A percentile compares a stretch with the other conserved stretches of the same genome.
Conservation (phyloP, 2,888 invertebrate species). For the Operophtera brumata region DNA sequence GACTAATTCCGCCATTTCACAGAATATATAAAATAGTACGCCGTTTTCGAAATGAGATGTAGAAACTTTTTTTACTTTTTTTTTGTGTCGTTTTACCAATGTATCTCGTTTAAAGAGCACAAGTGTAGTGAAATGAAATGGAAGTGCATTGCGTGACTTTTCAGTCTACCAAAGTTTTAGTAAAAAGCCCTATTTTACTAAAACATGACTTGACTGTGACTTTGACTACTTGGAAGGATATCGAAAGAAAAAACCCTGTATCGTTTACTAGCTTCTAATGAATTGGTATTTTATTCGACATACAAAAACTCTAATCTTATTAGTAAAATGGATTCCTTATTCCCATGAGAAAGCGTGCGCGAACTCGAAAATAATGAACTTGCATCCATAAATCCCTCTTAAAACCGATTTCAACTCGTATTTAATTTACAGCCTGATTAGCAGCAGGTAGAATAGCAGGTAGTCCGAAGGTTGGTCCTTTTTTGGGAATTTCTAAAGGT, state of each 20-base stretch:
- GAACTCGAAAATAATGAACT: slow-evolving; percentile 68
- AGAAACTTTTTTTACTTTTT: no score
- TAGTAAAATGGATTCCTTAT: slow-evolving; percentile 30
- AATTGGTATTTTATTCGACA: slow-evolving; percentile 8
- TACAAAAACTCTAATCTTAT: slow-evolving; percentile 17
- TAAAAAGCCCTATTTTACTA: no score
- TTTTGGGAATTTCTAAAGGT: slow-evolving; percentile 62
- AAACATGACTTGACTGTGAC: no score
- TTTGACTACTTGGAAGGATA: no score
- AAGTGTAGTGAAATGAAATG: no score
- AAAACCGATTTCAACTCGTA: slow-evolving; percentile 42
- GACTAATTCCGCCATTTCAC: no score
- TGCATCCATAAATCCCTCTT: slow-evolving; percentile 57
- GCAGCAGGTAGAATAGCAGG: slow-evolving; percentile 68
- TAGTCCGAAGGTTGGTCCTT: slow-evolving; percentile 49
- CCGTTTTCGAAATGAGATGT: no score
- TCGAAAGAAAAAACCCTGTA: not conserved
- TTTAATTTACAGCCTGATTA: slow-evolving; percentile 74
- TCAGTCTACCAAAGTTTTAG: no score
- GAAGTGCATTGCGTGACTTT: no score
- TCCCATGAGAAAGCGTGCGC: slow-evolving; percentile 35
- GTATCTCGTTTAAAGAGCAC: no score
- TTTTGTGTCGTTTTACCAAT: no score
- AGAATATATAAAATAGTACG: no score
- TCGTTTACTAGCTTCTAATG: not conserved